A percentile compares a stretch with the other conserved stretches of the same genome.
These are phyloP conservation scores for Aplocera efformata DNA, from an alignment of 2,888 invertebrate genomes.

Conservation along the genomic window DNA sequence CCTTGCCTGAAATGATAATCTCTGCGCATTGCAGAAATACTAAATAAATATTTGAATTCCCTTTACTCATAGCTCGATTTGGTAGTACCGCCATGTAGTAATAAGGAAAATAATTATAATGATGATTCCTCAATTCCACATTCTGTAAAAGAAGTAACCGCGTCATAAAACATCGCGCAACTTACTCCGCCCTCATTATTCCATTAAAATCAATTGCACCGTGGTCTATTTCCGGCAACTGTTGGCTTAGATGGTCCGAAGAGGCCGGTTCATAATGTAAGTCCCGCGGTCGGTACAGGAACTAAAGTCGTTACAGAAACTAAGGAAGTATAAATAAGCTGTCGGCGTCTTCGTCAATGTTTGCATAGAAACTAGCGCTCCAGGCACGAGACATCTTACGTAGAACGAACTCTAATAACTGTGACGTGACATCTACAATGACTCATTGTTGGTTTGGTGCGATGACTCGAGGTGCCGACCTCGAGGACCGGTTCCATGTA, in stretches of 20 bases:
- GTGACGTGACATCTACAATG: conserved; percentile 25
- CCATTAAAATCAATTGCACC: conserved; percentile 25
- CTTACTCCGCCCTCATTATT: conserved; percentile 7
- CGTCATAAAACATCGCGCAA: not conserved
- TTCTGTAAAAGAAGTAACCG: not conserved
- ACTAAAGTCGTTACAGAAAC: not conserved
- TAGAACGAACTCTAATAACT: conserved; percentile 10
- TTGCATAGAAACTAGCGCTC: too few relatives aligned
- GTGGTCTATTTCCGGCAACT: conserved; percentile 42
- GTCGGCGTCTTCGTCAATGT: too few relatives aligned
- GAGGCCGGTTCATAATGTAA: too few relatives aligned
- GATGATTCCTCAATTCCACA: too few relatives aligned
- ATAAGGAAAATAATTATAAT: too few relatives aligned
- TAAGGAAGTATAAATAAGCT: not conserved
- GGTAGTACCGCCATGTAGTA: too few relatives aligned
- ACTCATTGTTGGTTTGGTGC: conserved; percentile 24
- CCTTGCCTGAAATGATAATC: too few relatives aligned
- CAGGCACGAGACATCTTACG: too few relatives aligned
- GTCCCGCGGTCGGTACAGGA: too few relatives aligned
- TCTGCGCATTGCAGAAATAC: too few relatives aligned
- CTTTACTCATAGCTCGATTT: too few relatives aligned
- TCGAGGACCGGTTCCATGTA: conserved; percentile 23
- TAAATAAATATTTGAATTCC: too few relatives aligned
- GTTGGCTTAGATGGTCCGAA: conserved; percentile 25
- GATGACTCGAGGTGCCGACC: conserved; percentile 11